Evolutionary conservation across 2,888 invertebrate genomes (phyloP), one percentile per base, ranked within the genome.

Genomic region (Drosophila limbata): DNA sequence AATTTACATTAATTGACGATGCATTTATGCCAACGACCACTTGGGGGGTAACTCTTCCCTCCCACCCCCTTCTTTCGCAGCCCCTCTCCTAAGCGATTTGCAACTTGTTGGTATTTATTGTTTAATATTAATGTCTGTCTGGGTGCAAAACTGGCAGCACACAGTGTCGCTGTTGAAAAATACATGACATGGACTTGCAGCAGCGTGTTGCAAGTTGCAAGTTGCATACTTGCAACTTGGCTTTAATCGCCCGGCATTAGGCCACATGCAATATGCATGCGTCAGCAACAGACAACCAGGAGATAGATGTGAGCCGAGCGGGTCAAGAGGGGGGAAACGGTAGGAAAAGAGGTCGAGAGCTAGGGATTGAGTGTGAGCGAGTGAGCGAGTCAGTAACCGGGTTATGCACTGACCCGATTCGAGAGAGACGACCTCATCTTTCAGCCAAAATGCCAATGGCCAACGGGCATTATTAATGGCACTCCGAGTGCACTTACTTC

Each of bases 1-100:
- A 81, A 84, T 84, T 84, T 87, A 79, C 88, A 84, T 84, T 87
- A 84, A 84, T 85, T 87, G 84, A 82, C 83, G 73, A 79, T 81
- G 79, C 78, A 77, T 80, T 81, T 80, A 70, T 80, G 74, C 71
- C 77, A 77, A 70, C 70, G 52, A 72, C 62, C 79, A 76, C 66
- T 66, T 61, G 63, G 70, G 71, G 69, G 19, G 15, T 37, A 51
- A 39, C 28, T 31, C 37, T 15, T 4, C 11, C 21, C 17, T 11
- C 21, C 25, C 47, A 1, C 4, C 17, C 33, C 6, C 9, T 2
- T 9, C 19, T 25, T 5, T 6, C 25, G 1, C 25, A 1, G 5
- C 0, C 31, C 19, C 10, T 4, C 13, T 1, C 10, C 11, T 17
- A 5, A 5, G 0, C 13, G 11, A 13, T 0, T 28, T 21, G 15